Percentiles rank a stretch among this genome's conserved stretches.
Evolutionary conservation across 1,140 invertebrate genomes (phyloP).

Genomic region (Stratiolaelaps scimitus): DNA sequence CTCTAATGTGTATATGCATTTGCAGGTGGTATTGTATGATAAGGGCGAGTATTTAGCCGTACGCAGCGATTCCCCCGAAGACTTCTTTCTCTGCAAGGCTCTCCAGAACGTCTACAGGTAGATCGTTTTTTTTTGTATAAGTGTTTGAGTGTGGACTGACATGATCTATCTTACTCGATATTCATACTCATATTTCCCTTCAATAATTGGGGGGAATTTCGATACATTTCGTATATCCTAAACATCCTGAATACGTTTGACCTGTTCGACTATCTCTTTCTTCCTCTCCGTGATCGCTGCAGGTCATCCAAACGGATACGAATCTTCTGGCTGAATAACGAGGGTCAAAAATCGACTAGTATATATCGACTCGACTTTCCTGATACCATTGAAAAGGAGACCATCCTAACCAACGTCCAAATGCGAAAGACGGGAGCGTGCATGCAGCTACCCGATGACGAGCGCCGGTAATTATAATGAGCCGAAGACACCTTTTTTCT

Average conservation of each 20-base stretch:
- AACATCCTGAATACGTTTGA: no score
- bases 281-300: no score
- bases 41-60: slow-evolving; percentile 66
- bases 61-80: slow-evolving; percentile 55
- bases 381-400: slow-evolving; percentile 55
- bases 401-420: slow-evolving; percentile 69
- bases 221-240: no score
- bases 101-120: slow-evolving; percentile 78
- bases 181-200: no score
- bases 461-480: slow-evolving; percentile 42
- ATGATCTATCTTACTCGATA: no score
- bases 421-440: slow-evolving; percentile 57
- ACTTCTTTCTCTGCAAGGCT: slow-evolving; percentile 78
- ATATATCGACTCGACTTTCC: slow-evolving; percentile 68
- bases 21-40: slow-evolving; percentile 51
- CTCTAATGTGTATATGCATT: no score
- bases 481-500: no score
- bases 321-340: slow-evolving; percentile 71
- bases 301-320: slow-evolving; percentile 52
- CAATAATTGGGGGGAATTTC: no score
- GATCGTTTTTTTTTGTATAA: slow-evolving; percentile 38
- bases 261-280: no score
- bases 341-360: slow-evolving; percentile 40
- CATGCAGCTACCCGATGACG: slow-evolving; percentile 56
- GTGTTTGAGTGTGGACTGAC: no score